Base-by-base conservation (phyloP, 2,888 invertebrate species). In the Sarcophaga carnaria region DNA sequence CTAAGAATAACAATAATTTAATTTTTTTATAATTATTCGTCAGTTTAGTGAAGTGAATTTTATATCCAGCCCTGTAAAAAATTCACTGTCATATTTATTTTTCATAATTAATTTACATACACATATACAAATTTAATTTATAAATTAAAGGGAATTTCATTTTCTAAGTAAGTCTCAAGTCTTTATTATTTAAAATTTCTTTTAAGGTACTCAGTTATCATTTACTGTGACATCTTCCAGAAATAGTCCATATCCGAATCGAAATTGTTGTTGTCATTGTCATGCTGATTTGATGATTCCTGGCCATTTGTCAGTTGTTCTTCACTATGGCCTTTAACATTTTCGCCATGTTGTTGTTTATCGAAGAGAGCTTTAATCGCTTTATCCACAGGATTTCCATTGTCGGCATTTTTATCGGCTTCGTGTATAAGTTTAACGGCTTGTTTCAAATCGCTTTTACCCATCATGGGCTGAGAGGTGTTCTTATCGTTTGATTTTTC, bases 31-130 rank as follows among this genome's bases (percentile, higher is more conserved):
- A 37, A 69, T 22, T 54, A 47, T 74, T 47, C 2, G 17, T 63
- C 49, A 37, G 8, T 72, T 49, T 22, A 25, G 14, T 72, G 25
- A 81, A 90, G 90, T 92, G 93, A 93, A 92, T 90, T 92, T 91
- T 91, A 92, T 92, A 92, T 92, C 93, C 93, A 93, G 93, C 93
- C 93, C 92, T 89, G 90, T 90, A 92, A 92, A 92, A 93, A 92
- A 78, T 81, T 81, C 83, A 76, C 80, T 71, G 60, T 54, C 77
- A 62, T 75, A 54, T 22, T 20, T 8, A 22, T 25, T 67, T 47
- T 62, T 25, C 20, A 54, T 54, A 63, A 71, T 66, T 71, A 22
- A 22, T 75, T 80, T 85, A 83, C 70, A 88, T 69, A 60, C 25
- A 77, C 63, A 72, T 76, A 69, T 78, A 82, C 72, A 78, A 82